A percentile compares a stretch with the other conserved stretches of the same genome.
These are phyloP conservation scores for Acanthochromis polyacanthus DNA, from an alignment of 2,113 vertebrate species.

Conservation along the genomic window DNA sequence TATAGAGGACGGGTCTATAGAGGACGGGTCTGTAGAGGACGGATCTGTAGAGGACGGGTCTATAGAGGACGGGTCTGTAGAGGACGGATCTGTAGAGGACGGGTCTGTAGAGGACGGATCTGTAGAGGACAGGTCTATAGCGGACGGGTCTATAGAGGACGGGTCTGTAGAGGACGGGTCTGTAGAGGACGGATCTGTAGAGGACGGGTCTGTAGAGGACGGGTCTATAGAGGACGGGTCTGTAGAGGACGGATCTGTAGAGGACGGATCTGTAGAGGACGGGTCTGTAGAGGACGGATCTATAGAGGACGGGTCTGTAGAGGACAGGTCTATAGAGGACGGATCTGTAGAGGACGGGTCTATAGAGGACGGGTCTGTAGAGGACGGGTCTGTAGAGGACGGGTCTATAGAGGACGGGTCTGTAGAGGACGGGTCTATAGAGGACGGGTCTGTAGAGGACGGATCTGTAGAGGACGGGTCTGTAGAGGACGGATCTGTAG, in stretches of 20 bases:
- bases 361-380: too few species aligned
- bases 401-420: constrained; percentile 25
- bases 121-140: too few species aligned
- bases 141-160: constrained; percentile 34
- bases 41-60: background rate
- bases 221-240: too few species aligned
- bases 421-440: background rate
- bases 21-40: constrained; percentile 31
- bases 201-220: too few species aligned
- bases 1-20: too few species aligned
- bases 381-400: background rate
- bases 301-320: constrained; percentile 5
- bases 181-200: background rate
- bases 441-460: too few species aligned
- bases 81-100: constrained; percentile 31
- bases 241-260: too few species aligned
- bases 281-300: constrained; percentile 26
- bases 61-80: too few species aligned
- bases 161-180: too few species aligned
- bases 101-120: background rate
- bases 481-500: background rate
- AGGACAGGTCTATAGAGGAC: too few species aligned
- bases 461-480: too few species aligned
- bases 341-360: too few species aligned
- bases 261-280: background rate